Percentiles rank a stretch among this genome's conserved stretches.
Conservation (phyloP, 2,797 vertebrate genomes). For the Pygocentrus nattereri region DNA sequence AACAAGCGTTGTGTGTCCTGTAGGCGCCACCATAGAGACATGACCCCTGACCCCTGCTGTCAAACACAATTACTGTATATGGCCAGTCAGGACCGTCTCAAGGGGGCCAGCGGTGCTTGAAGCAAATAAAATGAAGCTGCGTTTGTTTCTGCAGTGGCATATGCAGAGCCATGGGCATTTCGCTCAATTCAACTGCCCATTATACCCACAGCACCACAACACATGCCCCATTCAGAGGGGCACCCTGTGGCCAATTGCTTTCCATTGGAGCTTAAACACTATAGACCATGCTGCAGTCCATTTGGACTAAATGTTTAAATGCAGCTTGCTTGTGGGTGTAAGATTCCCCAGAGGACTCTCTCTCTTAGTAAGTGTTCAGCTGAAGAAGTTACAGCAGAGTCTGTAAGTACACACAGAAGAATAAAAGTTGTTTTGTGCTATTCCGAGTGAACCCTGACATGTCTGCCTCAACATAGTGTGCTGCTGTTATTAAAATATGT, state of each 20-base stretch:
- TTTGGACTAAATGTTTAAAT: conserved; percentile 8
- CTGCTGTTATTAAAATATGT: no score
- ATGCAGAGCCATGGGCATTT: background rate
- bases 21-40: conserved; percentile 14
- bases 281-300: background rate
- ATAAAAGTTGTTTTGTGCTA: no score
- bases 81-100: background rate
- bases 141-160: conserved; percentile 13
- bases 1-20: background rate
- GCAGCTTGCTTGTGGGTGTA: background rate
- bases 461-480: no score
- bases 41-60: conserved; percentile 16
- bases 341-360: background rate
- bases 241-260: background rate
- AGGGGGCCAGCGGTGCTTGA: background rate
- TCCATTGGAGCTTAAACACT: no score
- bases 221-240: background rate
- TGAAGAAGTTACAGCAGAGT: background rate
- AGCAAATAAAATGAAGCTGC: conserved; percentile 2
- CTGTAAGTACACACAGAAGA: no score
- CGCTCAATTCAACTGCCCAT: background rate
- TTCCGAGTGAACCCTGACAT: no score
- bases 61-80: conserved; percentile 27
- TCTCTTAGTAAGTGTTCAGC: no score
- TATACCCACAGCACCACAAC: background rate